Base-by-base conservation (phyloP, 2,113 vertebrate species). In the Tupaia chinensis region DNA sequence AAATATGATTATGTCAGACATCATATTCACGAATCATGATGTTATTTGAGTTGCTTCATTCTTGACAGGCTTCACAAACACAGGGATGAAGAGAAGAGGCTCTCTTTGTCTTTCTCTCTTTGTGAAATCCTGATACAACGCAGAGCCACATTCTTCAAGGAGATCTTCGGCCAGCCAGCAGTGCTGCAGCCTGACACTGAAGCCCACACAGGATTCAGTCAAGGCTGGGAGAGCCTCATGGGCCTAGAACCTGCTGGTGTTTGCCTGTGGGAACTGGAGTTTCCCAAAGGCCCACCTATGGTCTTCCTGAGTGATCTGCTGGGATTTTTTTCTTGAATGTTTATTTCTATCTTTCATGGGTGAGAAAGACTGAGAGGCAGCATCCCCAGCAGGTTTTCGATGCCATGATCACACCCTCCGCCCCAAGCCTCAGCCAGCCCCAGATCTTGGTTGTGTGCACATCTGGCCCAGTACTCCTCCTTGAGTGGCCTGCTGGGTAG, bases 181-280 rank as follows among this genome's bases (percentile, higher is more conserved):
- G 61, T 9, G 27, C 17, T 25, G 7, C 0, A 1, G 3, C 56
- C 70, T 19, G 8, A 10, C 66, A 11, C 68, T 7, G n/a, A 61
- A 61, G 25, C 56, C 22, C 22, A 4, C 5, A 0, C 3, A 10
- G 15, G 0, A 0, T 1, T 16, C 1, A 1, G 32, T 29, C 29
- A 19, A 61, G 53, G 25, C 53, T 29, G 22, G 29, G 34, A 63
- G 54, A 17, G 56, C 13, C 14, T 0, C 2, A 0, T 5, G 60
- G 87, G 13, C 16, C 2, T 12, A 1, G 2, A 23, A n/a, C 5
- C 68, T 17, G 10, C 27, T 12, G 56, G 58, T 2, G 12, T 63
- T 34, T 34, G 32, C 27, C 9, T 3, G 0, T 20, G 25, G 70
- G 77, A n/a, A 44, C 7, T 9, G 20, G 22, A 7, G 16, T 27